These are phyloP conservation scores for Macaca fascicularis DNA, from an alignment of 2,113 vertebrate species.

Conservation along the genomic window T2T-MFA8v1.1 NC_088395.1:6935001-6935500, in stretches of 20 bases:
- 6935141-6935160: not conserved
- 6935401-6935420: rapidly evolving
- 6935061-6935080: not conserved
- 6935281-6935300: not conserved
- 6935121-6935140: not conserved
- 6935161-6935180: not conserved
- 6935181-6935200: not conserved
- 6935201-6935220: not conserved
- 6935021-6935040: not conserved
- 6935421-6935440: rapidly evolving
- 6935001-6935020: not conserved
- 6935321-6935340: rapidly evolving
- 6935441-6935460: not conserved
- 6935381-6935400: rapidly evolving
- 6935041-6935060: not conserved
- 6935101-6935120: not conserved
- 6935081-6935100: not conserved
- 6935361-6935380: rapidly evolving
- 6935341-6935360: not conserved
- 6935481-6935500: rapidly evolving
- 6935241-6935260: not conserved
- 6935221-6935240: not conserved
- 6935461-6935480: rapidly evolving
- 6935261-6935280: rapidly evolving
- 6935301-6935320: not conserved